Evolutionary conservation across 2,888 invertebrate genomes (phyloP), one percentile per base, ranked within the genome.

Genomic region (Drosophila kuntzei): DNA sequence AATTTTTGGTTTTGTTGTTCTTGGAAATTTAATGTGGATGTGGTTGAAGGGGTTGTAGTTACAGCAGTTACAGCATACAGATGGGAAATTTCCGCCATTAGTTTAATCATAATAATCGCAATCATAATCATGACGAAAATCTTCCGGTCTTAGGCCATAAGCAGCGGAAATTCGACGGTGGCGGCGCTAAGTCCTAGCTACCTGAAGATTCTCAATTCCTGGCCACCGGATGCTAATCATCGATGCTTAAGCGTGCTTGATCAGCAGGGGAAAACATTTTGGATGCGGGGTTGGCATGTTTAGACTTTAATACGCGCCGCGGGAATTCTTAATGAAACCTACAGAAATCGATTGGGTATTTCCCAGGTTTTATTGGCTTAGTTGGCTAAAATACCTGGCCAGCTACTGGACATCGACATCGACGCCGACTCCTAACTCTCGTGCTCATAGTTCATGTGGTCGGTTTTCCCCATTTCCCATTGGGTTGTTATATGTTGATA

Each of bases 281-380:
- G 59, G 61, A 55, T 69, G 54, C 78, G 59, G 76, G 81, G 80
- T 77, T 87, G 86, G 89, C 86, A 89, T 86, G 86, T 89, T 86
- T 89, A 89, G 89, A 80, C 88, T 87, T 88, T 89, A 87, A 87
- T 89, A 39, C 80, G 75, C 80, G 76, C 86, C 83, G 76, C 89
- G 79, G 79, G 82, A 84, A 88, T 88, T 80, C 87, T 84, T 79
- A 88, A 88, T 87, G 84, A 87, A 81, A 60, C 63, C 62, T 55
- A 43, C 60, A 51, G 53, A 37, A 50, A 51, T 47, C 34, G 41
- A 58, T 46, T 59, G 67, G 85, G 89, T 72, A 68, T 87, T 86
- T 72, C 87, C 87, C 73, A 12, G 39, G 37, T 16, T 58, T 50
- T 65, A 50, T 14, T 14, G 55, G 22, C 66, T 66, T 65, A 62